Evolutionary conservation across 1,140 invertebrate genomes (phyloP).

Genomic region (Orchestia grillus): DNA sequence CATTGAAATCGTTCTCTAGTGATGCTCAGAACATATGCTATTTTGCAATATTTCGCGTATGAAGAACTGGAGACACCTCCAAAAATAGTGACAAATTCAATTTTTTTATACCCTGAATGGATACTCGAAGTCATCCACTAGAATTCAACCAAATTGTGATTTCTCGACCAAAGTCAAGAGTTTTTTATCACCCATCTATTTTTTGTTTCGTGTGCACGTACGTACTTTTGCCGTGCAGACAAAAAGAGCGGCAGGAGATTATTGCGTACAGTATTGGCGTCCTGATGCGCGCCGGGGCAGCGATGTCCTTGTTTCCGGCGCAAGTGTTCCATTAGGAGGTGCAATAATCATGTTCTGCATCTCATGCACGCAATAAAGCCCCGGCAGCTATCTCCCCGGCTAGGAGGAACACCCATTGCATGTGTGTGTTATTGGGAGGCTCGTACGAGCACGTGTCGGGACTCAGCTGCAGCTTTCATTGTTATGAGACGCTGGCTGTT

Average conservation of each 20-base stretch:
- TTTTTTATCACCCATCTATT: not conserved
- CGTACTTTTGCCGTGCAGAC: not conserved
- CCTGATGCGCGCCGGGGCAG: not conserved
- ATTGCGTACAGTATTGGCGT: not conserved
- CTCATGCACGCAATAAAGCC: conserved; percentile 50
- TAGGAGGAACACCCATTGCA: not conserved
- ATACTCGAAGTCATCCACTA: no score
- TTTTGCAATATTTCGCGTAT: no score
- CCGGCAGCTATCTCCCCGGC: conserved; percentile 21
- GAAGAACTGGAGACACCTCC: no score
- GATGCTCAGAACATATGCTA: no score
- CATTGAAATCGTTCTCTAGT: no score
- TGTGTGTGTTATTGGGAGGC: conserved; percentile 45
- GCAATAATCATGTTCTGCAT: conserved; percentile 56
- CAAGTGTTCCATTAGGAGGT: not conserved
- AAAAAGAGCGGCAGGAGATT: not conserved
- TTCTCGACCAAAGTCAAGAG: not conserved
- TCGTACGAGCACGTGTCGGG: not conserved
- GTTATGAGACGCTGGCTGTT: not conserved
- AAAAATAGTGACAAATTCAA: no score
- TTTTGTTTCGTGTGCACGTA: not conserved
- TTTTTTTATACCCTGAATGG: no score
- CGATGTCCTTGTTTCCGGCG: not conserved
- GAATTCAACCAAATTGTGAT: not conserved
- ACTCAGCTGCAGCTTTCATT: not conserved